phyloP scores from a whole-genome alignment of 2,797 vertebrate species.

The Hemibagrus guttatus region DNA sequence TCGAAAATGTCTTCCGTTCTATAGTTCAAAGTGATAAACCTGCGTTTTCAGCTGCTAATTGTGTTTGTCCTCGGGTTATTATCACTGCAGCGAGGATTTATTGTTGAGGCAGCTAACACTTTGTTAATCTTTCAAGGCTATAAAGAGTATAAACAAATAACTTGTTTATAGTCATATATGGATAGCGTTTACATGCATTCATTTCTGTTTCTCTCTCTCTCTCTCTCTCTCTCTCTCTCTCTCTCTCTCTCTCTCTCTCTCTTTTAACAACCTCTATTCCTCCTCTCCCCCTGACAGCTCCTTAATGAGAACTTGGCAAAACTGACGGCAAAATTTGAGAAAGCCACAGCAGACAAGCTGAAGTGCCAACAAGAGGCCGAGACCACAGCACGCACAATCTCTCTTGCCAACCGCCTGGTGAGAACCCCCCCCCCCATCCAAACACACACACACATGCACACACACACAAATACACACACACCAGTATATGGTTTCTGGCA shows the following conservation, averaged over 20 bases:
- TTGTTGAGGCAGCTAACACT: slow-evolving; percentile 55
- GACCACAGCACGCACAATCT: slow-evolving; percentile 83
- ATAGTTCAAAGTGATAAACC: slow-evolving; percentile 14
- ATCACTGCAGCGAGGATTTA: slow-evolving; percentile 68
- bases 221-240: slow-evolving; percentile 7
- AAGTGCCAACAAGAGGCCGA: slow-evolving; percentile 93
- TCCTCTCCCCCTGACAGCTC: slow-evolving; percentile 68
- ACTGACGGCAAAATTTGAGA: slow-evolving; percentile 91
- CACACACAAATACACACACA: slow-evolving; percentile 15
- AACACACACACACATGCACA: slow-evolving; percentile 11
- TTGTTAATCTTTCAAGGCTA: slow-evolving; percentile 57
- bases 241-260: slow-evolving; percentile 25
- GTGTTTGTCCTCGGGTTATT: slow-evolving; percentile 74
- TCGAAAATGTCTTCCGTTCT: slow-evolving; percentile 35
- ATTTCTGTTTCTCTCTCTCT: slow-evolving; percentile 40
- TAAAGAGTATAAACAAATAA: slow-evolving; percentile 32
- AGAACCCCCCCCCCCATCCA: slow-evolving; percentile 61
- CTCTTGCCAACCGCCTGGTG: slow-evolving; percentile 92
- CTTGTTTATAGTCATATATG: slow-evolving; percentile 54
- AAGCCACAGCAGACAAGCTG: slow-evolving; percentile 89
- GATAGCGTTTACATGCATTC: slow-evolving; percentile 51
- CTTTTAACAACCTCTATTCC: slow-evolving; percentile 34
- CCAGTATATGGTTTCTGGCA: slow-evolving; percentile 26
- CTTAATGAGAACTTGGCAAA: slow-evolving; percentile 91
- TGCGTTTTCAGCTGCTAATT: slow-evolving; percentile 65